Conservation (phyloP, 2,888 invertebrate species). For the Apamea sordens region DNA sequence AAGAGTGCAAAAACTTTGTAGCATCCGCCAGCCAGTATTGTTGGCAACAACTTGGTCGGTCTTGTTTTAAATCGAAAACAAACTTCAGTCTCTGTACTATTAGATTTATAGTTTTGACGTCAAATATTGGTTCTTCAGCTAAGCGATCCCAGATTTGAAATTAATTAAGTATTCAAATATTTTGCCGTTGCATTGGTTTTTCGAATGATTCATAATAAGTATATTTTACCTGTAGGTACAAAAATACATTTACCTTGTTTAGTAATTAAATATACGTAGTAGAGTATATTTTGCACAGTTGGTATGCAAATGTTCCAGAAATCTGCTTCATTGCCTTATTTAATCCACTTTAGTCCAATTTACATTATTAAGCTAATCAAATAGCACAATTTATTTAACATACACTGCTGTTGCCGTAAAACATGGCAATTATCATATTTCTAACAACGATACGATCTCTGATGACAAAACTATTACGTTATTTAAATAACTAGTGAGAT, state of each 20-base stretch:
- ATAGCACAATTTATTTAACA: constrained; percentile 46
- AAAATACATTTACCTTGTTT: constrained; percentile 20
- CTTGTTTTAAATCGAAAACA: constrained; percentile 44
- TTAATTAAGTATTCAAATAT: constrained; percentile 17
- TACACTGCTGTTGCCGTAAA: constrained; percentile 21
- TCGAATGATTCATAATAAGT: constrained; percentile 18
- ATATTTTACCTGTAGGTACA: neutral
- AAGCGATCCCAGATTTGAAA: constrained; percentile 12
- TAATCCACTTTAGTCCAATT: constrained; percentile 46
- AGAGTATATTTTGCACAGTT: neutral
- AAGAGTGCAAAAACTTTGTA: constrained; percentile 17
- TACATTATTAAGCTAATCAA: constrained; percentile 45
- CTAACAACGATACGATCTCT: constrained; percentile 35
- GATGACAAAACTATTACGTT: constrained; percentile 35
- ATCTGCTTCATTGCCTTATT: constrained; percentile 45
- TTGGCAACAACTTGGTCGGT: constrained; percentile 36
- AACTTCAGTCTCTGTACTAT: constrained; percentile 29
- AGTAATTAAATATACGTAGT: neutral
- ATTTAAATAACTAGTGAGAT: constrained; percentile 26
- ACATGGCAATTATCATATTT: constrained; percentile 50
- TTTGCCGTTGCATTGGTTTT: constrained; percentile 15
- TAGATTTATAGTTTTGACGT: constrained; percentile 36
- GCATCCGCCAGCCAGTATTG: constrained; percentile 22
- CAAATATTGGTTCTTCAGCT: constrained; percentile 29
- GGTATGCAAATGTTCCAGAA: constrained; percentile 26